A percentile compares a stretch with the other conserved stretches of the same genome.
Evolutionary conservation across 2,888 invertebrate genomes (phyloP).

Genomic region (Xanthia icteritia): DNA sequence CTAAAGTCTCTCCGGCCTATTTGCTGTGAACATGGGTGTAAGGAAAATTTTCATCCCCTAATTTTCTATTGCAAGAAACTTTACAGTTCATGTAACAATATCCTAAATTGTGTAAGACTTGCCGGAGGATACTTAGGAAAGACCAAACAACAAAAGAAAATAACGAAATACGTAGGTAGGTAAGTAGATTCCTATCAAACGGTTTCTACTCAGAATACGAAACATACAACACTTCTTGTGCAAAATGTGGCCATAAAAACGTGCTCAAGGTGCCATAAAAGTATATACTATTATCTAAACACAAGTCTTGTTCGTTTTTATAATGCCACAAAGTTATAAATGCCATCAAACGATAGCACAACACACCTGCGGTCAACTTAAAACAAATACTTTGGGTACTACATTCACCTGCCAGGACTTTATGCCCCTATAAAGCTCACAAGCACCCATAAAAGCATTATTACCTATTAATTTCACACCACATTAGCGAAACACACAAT

Average conservation of each 20-base stretch:
- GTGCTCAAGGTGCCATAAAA: constrained; percentile 60
- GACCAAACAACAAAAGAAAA: constrained; percentile 19
- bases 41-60: constrained; percentile 61
- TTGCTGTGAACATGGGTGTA: constrained; percentile 53
- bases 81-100: constrained; percentile 45
- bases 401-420: constrained; percentile 85
- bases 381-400: constrained; percentile 84
- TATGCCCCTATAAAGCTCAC: constrained; percentile 87
- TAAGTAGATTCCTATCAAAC: constrained; percentile 8
- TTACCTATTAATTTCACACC: constrained; percentile 91
- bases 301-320: constrained; percentile 69
- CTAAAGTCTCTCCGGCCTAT: constrained; percentile 55
- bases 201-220: constrained; percentile 29
- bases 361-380: constrained; percentile 83
- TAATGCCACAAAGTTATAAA: constrained; percentile 75
- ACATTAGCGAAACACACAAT: constrained; percentile 90
- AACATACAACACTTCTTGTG: constrained; percentile 48
- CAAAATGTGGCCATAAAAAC: constrained; percentile 61
- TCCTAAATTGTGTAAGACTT: constrained; percentile 20
- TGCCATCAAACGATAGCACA: constrained; percentile 73
- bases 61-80: constrained; percentile 63
- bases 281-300: constrained; percentile 62
- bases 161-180: neutral
- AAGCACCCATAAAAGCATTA: constrained; percentile 90
- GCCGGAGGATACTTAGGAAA: constrained; percentile 4